These are phyloP conservation scores for Pempheris klunzingeri DNA, from an alignment of 2,797 vertebrate species.

Conservation along the genomic window DNA sequence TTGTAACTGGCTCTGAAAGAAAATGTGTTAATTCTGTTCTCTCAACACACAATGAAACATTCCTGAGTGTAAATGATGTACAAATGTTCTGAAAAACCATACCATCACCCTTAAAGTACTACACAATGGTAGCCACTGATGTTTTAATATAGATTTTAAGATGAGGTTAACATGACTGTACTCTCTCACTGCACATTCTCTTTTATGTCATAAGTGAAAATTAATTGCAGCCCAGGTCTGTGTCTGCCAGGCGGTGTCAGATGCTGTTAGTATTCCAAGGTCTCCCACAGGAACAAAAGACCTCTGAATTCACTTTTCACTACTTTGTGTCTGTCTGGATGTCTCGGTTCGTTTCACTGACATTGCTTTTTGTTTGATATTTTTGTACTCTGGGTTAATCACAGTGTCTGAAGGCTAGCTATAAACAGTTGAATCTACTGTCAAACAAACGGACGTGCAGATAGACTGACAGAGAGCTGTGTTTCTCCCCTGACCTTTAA, in stretches of 20 bases:
- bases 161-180: background rate
- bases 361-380: slow-evolving; percentile 28
- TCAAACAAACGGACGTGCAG: slow-evolving; percentile 22
- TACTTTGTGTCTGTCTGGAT: slow-evolving; percentile 32
- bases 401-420: slow-evolving; percentile 26
- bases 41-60: background rate
- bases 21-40: background rate
- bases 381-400: slow-evolving; percentile 13
- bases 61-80: background rate
- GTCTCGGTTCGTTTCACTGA: slow-evolving; percentile 35
- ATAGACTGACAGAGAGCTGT: slow-evolving; percentile 29
- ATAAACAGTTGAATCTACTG: slow-evolving; percentile 15
- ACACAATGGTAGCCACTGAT: background rate
- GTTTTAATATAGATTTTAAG: background rate
- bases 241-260: slow-evolving; percentile 61
- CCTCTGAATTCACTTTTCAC: slow-evolving; percentile 36
- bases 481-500: slow-evolving; percentile 62
- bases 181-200: background rate
- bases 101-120: background rate
- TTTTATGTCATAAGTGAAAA: slow-evolving; percentile 19
- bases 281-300: slow-evolving; percentile 60
- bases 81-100: background rate
- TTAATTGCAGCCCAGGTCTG: slow-evolving; percentile 30
- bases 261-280: slow-evolving; percentile 52
- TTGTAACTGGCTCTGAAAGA: background rate